Evolutionary conservation across 2,888 invertebrate species (phyloP), one percentile per base, ranked within the genome.

Genomic region (Spatulosminthurus flaviceps): DNA sequence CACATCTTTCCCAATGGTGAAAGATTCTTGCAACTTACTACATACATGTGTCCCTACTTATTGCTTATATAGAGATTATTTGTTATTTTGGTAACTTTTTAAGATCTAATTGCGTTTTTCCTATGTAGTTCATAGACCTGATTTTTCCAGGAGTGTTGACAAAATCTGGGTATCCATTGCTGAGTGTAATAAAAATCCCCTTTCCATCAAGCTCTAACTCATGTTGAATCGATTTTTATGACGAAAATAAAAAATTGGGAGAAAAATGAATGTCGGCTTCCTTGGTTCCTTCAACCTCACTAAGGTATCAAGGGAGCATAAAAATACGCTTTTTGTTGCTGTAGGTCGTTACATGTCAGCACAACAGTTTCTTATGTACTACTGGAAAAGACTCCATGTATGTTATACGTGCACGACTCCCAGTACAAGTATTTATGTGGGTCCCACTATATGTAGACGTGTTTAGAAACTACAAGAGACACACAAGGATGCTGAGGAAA

Each of bases 141-240:
- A n/a, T n/a, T 51, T 51, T 51, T n/a, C 51, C 34, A 34, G 34
- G 34, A 9, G 5, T 7, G 34, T 7, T 2, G 51, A 19, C n/a
- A n/a, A n/a, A n/a, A 2, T 51, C 51, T 51, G 51, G 51, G 16
- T 2, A 51, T 51, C 16, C 51, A 51, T 51, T 51, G 9, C 51
- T 51, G 51, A 11, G 19, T 64, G 64, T 64, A 64, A 64, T 64
- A 64, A 64, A 64, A n/a, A 64, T 21, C 16, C n/a, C 24, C 4
- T 64, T 24, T 64, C 64, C 64, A 64, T 64, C 64, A 64, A 64
- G 64, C 64, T n/a, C 4, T 64, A 64, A 64, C 26, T 64, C 64
- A 64, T 64, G 64, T 64, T 22, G 64, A 64, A 64, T 64, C 64
- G 26, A 64, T 64, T 64, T 61, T 64, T 64, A 64, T 26, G 64